Percentiles rank a stretch among this genome's conserved stretches.
Conservation (phyloP, 2,888 invertebrate species). For the Hylaea fasciaria region DNA sequence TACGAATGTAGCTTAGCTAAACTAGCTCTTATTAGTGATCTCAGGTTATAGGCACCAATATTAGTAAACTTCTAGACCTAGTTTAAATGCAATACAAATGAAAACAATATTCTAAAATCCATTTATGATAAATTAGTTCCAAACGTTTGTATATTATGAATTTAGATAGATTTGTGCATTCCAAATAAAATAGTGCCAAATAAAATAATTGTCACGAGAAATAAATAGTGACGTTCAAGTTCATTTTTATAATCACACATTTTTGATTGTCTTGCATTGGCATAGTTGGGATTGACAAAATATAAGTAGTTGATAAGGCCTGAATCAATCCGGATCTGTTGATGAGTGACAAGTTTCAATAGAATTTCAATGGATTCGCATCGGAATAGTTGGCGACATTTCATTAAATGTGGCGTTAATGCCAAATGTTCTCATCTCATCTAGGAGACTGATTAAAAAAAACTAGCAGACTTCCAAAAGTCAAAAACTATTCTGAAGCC, state of each 20-base stretch:
- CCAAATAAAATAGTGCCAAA: constrained; percentile 83
- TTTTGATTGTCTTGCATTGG: constrained; percentile 28
- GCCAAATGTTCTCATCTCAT: too few species aligned
- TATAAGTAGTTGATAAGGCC: not conserved
- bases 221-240: constrained; percentile 45
- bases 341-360: too few species aligned
- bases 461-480: too few species aligned
- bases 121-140: constrained; percentile 54
- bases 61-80: constrained; percentile 27
- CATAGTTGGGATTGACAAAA: not conserved
- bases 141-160: constrained; percentile 49
- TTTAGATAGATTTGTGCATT: constrained; percentile 77
- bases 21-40: constrained; percentile 46
- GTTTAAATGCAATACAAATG: constrained; percentile 49
- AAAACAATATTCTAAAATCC: constrained; percentile 61
- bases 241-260: constrained; percentile 73
- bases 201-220: constrained; percentile 54
- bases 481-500: too few species aligned
- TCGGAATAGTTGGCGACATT: too few species aligned
- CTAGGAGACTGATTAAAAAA: too few species aligned
- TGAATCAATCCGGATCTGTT: too few species aligned
- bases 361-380: too few species aligned
- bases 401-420: too few species aligned
- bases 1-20: not conserved
- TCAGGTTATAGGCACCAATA: constrained; percentile 49